Conservation (phyloP, 2,797 vertebrate species). For the Crossoptilon crossoptilon region DNA sequence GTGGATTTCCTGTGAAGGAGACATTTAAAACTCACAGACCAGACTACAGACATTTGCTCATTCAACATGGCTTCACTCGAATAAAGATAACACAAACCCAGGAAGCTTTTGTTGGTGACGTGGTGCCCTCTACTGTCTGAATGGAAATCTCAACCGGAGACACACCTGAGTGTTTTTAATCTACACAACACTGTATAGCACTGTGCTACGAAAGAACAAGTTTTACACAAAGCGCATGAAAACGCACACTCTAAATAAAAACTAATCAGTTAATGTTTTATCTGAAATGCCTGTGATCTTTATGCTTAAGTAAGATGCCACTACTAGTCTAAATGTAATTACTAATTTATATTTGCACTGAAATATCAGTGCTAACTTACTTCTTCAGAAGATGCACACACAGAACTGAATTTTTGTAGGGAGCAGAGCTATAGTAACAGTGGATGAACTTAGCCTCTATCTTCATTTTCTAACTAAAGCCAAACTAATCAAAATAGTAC, state of each 20-base stretch:
- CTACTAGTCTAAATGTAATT: neutral
- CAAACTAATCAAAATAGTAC: neutral
- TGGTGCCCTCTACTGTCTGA: constrained; percentile 63
- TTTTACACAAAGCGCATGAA: neutral
- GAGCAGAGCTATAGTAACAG: neutral
- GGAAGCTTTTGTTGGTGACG: neutral
- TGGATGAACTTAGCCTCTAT: neutral
- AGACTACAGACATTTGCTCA: constrained; percentile 70
- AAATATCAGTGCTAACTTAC: neutral
- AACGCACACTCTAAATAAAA: fast-evolving
- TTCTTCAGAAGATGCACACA: neutral
- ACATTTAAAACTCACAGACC: constrained; percentile 67
- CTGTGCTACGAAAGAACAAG: neutral
- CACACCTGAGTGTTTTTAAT: neutral
- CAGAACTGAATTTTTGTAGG: neutral
- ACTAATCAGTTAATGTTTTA: neutral
- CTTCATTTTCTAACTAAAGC: neutral
- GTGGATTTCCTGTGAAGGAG: constrained; percentile 74
- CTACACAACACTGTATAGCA: neutral
- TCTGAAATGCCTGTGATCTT: fast-evolving
- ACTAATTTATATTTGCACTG: neutral
- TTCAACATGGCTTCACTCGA: constrained; percentile 63
- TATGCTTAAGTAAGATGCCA: neutral
- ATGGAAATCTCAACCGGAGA: neutral
- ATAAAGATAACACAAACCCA: neutral